Percentiles rank a stretch among this genome's conserved stretches.
These are phyloP conservation scores for Acrossocheilus wenchowensis DNA, from an alignment of 2,797 vertebrate genomes.

Conservation along the genomic window DNA sequence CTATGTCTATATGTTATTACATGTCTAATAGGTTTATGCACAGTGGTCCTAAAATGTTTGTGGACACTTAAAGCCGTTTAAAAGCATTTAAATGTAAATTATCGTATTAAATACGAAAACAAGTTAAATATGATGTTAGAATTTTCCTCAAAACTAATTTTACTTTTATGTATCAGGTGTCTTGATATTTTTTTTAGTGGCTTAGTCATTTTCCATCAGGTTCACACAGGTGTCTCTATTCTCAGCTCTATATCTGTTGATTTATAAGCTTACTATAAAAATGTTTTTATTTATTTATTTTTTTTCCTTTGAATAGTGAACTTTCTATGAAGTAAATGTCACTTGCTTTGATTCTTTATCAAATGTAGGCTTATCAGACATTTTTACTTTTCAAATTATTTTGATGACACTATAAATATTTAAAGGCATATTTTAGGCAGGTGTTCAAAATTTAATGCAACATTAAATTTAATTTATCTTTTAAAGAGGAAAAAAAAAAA, in stretches of 20 bases:
- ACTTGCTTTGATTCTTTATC: neutral
- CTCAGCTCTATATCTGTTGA: neutral
- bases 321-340: neutral
- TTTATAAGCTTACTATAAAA: neutral
- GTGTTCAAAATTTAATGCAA: neutral
- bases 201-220: neutral
- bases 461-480: neutral
- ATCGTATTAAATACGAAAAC: neutral
- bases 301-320: neutral
- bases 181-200: neutral
- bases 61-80: neutral
- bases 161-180: neutral
- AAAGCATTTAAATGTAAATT: neutral
- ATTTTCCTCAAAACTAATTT: neutral
- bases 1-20: neutral
- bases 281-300: neutral
- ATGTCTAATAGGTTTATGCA: neutral
- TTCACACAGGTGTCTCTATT: neutral
- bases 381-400: neutral
- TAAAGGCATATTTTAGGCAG: neutral
- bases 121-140: neutral
- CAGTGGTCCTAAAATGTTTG: neutral
- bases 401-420: neutral
- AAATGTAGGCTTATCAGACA: neutral
- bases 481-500: neutral